Percentiles rank a stretch among this genome's conserved stretches.
phyloP scores from a whole-genome alignment of 2,797 vertebrate species.

The Pagetopsis macropterus region DNA sequence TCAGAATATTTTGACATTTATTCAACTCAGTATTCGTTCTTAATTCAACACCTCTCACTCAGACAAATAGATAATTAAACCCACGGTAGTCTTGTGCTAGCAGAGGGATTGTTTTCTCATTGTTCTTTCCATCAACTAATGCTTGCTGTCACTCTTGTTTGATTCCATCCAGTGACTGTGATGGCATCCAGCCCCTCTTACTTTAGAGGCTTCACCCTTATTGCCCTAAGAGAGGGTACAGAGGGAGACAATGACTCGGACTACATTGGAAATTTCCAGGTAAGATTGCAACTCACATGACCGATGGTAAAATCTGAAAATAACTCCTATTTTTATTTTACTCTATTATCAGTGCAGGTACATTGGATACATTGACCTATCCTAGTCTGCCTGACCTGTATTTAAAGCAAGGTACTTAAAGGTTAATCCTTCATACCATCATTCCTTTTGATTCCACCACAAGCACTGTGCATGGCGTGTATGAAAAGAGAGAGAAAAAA shows the following conservation, averaged over 20 bases:
- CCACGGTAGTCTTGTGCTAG: background rate
- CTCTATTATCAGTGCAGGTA: background rate
- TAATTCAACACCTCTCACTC: constrained; percentile 3
- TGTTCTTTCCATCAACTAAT: constrained; percentile 32
- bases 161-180: constrained; percentile 86
- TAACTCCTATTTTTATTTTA: background rate
- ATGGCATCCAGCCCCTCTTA: constrained; percentile 91
- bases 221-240: constrained; percentile 91
- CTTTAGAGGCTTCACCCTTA: constrained; percentile 96
- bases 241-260: constrained; percentile 96
- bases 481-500: constrained; percentile 5
- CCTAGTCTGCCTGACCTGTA: background rate
- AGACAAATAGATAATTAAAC: constrained; percentile 1
- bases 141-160: constrained; percentile 39
- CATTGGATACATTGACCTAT: background rate
- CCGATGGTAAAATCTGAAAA: background rate
- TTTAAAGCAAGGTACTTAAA: background rate
- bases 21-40: background rate
- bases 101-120: background rate
- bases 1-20: constrained; percentile 5
- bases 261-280: constrained; percentile 94
- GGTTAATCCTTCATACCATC: constrained; percentile 20
- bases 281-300: constrained; percentile 67
- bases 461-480: constrained; percentile 8
- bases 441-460: constrained; percentile 13